phyloP scores from a whole-genome alignment of 2,113 vertebrate genomes.

The Microtus ochrogaster region DNA sequence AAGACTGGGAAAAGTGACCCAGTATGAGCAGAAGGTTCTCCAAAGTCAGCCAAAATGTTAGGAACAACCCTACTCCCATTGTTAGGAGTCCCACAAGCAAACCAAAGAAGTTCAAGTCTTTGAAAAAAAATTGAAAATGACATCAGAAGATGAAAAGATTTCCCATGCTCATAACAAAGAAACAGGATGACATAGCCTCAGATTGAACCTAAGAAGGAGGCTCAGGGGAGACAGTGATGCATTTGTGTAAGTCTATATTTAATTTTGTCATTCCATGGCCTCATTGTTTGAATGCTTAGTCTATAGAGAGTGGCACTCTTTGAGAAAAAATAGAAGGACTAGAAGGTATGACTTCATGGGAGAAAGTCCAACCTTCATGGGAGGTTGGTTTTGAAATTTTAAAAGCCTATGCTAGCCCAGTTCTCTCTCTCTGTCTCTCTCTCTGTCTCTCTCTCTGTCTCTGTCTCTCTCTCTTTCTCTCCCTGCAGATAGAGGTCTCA shows the following conservation, averaged over 20 bases:
- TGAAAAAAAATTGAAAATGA: neutral
- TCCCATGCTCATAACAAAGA: neutral
- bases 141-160: neutral
- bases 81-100: neutral
- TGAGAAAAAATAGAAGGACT: neutral
- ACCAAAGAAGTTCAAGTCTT: neutral
- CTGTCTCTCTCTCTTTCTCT: neutral
- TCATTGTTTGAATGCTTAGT: neutral
- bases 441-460: neutral
- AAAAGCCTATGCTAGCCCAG: neutral
- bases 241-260: neutral
- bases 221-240: neutral
- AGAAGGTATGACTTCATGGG: neutral
- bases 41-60: neutral
- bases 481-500: neutral
- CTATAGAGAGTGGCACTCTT: neutral
- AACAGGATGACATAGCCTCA: neutral
- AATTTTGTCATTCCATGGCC: neutral
- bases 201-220: neutral
- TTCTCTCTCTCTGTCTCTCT: neutral
- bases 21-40: neutral
- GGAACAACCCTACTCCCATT: neutral
- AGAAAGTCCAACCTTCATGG: no score
- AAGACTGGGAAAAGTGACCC: neutral
- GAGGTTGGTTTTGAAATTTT: neutral